Conservation (phyloP, 2,797 vertebrate species). For the Antennarius maculatus region DNA sequence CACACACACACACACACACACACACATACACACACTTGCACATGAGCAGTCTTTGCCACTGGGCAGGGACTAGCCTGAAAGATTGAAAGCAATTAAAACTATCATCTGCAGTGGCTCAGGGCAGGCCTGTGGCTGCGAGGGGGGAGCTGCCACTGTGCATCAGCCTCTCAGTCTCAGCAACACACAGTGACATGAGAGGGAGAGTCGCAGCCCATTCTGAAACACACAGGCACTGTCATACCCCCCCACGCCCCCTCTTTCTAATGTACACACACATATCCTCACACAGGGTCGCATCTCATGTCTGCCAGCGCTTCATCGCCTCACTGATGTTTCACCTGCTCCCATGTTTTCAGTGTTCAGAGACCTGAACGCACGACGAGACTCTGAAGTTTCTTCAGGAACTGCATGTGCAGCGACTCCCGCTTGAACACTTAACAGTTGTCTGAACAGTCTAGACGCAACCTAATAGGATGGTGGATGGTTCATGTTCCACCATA, state of each 20-base stretch:
- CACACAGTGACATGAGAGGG: conserved; percentile 74
- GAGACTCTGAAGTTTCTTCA: conserved; percentile 6
- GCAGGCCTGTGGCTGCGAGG: conserved; percentile 90
- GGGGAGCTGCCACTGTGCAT: conserved; percentile 94
- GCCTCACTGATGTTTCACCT: conserved; percentile 47
- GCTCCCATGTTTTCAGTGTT: conserved; percentile 15
- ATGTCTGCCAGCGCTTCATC: conserved; percentile 36
- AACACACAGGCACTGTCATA: conserved; percentile 55
- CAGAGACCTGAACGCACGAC: conserved; percentile 7
- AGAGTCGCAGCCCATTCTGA: conserved; percentile 56
- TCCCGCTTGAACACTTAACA: no score
- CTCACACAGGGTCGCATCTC: conserved; percentile 47
- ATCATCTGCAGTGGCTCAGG: conserved; percentile 95
- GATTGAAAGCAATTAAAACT: conserved; percentile 99
- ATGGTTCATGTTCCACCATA: no score
- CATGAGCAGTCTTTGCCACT: conserved; percentile 79
- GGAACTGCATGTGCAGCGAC: neutral
- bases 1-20: conserved; percentile 27
- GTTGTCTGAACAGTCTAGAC: no score
- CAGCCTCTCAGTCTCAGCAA: conserved; percentile 83
- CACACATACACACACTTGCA: conserved; percentile 45
- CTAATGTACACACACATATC: conserved; percentile 24
- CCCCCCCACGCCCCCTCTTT: conserved; percentile 1
- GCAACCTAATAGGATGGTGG: no score
- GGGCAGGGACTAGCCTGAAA: conserved; percentile 90